Evolutionary conservation across 2,888 invertebrate genomes (phyloP), one percentile per base, ranked within the genome.

Genomic region (Volucella bombylans): DNA sequence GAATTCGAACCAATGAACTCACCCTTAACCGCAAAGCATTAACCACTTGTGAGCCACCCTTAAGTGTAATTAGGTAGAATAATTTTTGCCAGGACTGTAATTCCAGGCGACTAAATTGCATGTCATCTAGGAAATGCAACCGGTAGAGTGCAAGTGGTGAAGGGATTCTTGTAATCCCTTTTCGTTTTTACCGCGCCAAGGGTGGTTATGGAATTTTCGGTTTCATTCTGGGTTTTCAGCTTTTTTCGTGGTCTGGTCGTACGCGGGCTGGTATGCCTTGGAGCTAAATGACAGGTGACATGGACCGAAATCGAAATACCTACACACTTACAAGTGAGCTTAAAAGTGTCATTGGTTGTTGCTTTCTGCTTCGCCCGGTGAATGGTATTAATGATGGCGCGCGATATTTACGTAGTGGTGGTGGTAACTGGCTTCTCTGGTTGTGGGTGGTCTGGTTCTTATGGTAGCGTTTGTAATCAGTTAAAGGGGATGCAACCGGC

Each of bases 201-300:
- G 62, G 72, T 41, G 49, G 41, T 23, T 49, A 4, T 12, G 50
- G 45, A 11, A 23, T 59, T 49, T 45, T 45, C 45, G 2, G 11
- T 55, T 23, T n/a, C 10, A 12, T 31, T 67, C n/a, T 23, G 1
- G 6, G 39, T 52, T 52, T 52, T 41, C 43, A 6, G 31, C 47
- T 15, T n/a, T 68, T 65, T 72, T 73, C 64, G 45, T 23, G 9
- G 41, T 64, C 52, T 41, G 78, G 68, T 74, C 55, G 64, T 79
- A 79, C 59, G 59, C 52, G 64, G 54, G 52, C 6, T 31, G 79
- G 79, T 74, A 74, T 64, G 38, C 65, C 64, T 45, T 52, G 41
- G 39, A 74, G 31, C 68, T 47, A 74, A 83, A 65, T 83, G 83
- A 80, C 83, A 83, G 74, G 83, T 80, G 74, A 80, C 74, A 65